A percentile compares a stretch with the other conserved stretches of the same genome.
These are phyloP conservation scores for Acrobeloides nanus DNA, from an alignment of 2,888 invertebrate species.

Conservation along the genomic window DNA sequence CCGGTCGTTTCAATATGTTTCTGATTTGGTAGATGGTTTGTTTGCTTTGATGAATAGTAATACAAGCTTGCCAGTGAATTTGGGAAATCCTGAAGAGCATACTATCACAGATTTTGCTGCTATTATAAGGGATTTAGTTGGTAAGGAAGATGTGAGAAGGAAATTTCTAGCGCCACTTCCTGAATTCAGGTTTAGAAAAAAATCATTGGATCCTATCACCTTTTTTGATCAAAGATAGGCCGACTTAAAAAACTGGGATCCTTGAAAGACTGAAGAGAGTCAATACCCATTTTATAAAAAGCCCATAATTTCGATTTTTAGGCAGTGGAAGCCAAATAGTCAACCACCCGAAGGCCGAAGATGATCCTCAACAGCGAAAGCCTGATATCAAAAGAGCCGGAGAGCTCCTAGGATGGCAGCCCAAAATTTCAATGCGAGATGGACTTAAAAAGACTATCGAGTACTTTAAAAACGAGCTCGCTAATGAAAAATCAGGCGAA, in stretches of 20 bases:
- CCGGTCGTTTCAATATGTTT: constrained; percentile 93
- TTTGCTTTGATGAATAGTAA: constrained; percentile 85
- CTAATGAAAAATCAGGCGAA: constrained; percentile 34
- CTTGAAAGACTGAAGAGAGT: background rate
- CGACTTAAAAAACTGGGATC: background rate
- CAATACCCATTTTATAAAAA: constrained; percentile 2
- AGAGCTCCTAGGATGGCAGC: constrained; percentile 78
- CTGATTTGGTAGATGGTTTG: constrained; percentile 89
- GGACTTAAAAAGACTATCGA: constrained; percentile 85
- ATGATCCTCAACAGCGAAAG: constrained; percentile 86
- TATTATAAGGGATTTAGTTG: constrained; percentile 58
- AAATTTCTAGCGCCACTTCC: no score
- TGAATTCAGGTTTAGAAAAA: constrained; percentile 54
- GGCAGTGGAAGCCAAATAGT: constrained; percentile 78
- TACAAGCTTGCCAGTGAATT: constrained; percentile 82
- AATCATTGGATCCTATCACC: background rate
- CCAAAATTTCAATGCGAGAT: constrained; percentile 74
- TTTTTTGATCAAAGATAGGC: no score
- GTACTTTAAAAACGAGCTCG: constrained; percentile 82
- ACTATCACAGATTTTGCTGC: constrained; percentile 71
- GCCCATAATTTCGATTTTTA: constrained; percentile 55
- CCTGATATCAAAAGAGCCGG: constrained; percentile 87
- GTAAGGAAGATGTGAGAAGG: no score
- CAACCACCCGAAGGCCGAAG: constrained; percentile 77
- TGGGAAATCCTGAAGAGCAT: constrained; percentile 96